phyloP scores from a whole-genome alignment of 2,888 invertebrate species.

The Cephus sareptanus region DNA sequence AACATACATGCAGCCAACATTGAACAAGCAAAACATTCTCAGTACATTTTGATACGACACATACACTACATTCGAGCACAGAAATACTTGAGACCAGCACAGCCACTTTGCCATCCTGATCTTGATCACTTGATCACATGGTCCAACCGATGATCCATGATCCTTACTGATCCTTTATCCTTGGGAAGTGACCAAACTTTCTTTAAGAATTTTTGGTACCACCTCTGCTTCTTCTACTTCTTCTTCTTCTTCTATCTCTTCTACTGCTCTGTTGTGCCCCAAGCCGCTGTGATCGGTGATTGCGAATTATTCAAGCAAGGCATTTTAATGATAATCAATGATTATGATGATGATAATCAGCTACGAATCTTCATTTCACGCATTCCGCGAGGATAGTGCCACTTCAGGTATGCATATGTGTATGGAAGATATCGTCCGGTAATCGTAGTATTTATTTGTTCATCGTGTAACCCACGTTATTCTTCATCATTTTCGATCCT shows the following conservation, averaged over 20 bases:
- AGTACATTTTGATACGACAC: conserved; percentile 53
- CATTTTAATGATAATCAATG: conserved; percentile 32
- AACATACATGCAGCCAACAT: conserved; percentile 22
- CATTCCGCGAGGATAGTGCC: conserved; percentile 48
- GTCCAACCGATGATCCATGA: background rate
- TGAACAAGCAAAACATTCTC: conserved; percentile 8
- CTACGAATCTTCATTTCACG: conserved; percentile 49
- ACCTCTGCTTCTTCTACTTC: conserved; percentile 20
- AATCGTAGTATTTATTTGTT: conserved; percentile 17
- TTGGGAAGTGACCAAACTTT: background rate
- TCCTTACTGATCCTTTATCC: background rate
- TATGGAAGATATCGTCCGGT: conserved; percentile 33
- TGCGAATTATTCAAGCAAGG: conserved; percentile 48
- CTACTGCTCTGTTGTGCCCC: conserved; percentile 23
- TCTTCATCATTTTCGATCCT: background rate
- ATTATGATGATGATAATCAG: conserved; percentile 40
- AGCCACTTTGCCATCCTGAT: conserved; percentile 21
- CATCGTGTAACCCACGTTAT: background rate
- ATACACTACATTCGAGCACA: conserved; percentile 54
- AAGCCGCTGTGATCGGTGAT: conserved; percentile 34
- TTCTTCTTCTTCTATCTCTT: conserved; percentile 24
- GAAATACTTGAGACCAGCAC: conserved; percentile 46
- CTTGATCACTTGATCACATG: background rate
- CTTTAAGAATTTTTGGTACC: background rate
- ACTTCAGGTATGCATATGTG: conserved; percentile 57